phyloP scores from a whole-genome alignment of 2,888 invertebrate genomes.

The Rhodophaea formosa region DNA sequence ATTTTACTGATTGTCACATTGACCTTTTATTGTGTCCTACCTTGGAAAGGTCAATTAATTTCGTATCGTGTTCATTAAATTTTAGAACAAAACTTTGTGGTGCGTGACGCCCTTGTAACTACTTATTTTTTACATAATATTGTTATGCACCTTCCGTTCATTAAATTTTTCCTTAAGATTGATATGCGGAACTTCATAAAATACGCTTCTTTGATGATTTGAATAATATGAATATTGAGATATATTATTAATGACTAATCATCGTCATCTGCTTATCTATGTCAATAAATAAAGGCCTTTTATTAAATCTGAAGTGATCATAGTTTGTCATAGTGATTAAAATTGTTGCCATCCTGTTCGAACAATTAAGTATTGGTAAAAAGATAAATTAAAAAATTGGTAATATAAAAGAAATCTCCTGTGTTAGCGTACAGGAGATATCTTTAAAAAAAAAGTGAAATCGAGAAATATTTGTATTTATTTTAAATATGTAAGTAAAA shows the following conservation, averaged over 20 bases:
- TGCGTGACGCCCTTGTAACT: slow-evolving; percentile 3
- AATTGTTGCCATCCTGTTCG: too few relatives aligned
- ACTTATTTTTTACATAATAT: slow-evolving; percentile 4
- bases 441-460: too few relatives aligned
- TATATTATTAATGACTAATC: not conserved
- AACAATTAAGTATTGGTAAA: too few relatives aligned
- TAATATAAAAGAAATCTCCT: too few relatives aligned
- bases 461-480: too few relatives aligned
- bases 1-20: not conserved
- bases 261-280: too few relatives aligned
- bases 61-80: not conserved
- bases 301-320: too few relatives aligned
- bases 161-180: not conserved
- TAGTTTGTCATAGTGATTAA: too few relatives aligned
- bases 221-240: not conserved
- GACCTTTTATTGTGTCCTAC: not conserved
- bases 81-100: not conserved
- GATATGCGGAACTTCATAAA: not conserved
- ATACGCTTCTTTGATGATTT: not conserved
- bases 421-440: too few relatives aligned
- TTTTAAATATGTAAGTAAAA: too few relatives aligned
- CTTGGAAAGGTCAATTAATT: slow-evolving; percentile 1
- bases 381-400: too few relatives aligned
- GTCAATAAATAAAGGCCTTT: too few relatives aligned
- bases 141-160: slow-evolving; percentile 4